Evolutionary conservation across 2,113 vertebrate species (phyloP), one percentile per base, ranked within the genome.

Genomic region (Onychostruthus taczanowskii): DNA sequence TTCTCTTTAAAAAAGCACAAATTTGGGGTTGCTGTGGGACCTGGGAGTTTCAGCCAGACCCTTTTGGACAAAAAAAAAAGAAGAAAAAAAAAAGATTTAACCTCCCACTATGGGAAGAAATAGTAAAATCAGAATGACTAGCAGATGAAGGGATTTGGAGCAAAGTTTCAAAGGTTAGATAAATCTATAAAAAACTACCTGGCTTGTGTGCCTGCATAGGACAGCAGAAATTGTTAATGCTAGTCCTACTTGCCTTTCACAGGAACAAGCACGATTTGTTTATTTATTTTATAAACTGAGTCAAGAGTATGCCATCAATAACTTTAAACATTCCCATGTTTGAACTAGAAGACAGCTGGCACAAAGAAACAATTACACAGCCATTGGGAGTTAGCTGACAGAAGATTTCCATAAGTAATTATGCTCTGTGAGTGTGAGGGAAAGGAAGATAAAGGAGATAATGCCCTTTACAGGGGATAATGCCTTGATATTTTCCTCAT

Each of bases 301-400:
- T 85, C 59, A 87, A 94, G 76, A 95, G 81, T 95, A 90, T 96
- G 81, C 94, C 89, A 96, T 94, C 95, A 89, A 95, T 95, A 97
- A 94, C 94, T 97, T 95, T 84, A 95, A 96, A 94, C 61, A 80
- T 91, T 93, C 43, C 92, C 22, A 3, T 96, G 74, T 92, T 96
- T 95, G 89, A 96, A 88, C 59, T 76, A 87, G 70, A 70, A 96
- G 90, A 37, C 97, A 93, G 70, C 92, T 97, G 96, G 87, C 76
- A 56, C 84, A 94, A 89, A 81, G 72, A 94, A 94, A 92, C 91
- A 96, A 92, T 96, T 95, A 90, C 95, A 94, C 20, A 94, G 91
- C 95, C 59, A 26, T 47, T 91, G 79, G 88, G 94, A 93, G 50
- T 93, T 92, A 77, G 88, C 92, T 88, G 93, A 89, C 73, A 96